Base-by-base conservation (phyloP, 2,888 invertebrate species). In the Pterobdella sp. region DNA sequence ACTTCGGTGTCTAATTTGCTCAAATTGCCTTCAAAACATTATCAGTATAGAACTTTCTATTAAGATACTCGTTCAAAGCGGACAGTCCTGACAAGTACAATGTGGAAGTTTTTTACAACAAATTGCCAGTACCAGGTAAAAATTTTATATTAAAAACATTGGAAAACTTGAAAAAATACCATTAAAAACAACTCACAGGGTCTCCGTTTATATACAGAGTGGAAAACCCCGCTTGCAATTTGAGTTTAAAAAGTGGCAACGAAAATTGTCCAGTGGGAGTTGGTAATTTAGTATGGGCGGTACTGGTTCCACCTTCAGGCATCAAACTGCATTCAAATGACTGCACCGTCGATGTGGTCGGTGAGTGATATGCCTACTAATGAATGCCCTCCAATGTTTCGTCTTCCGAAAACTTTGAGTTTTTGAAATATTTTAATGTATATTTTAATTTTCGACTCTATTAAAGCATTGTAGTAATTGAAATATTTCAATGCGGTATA, bases 141-240 rank as follows among this genome's bases (percentile, higher is more conserved):
- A 14, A 22, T 42, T 42, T 42, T 42, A 7, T 14, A 42, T 22
- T 42, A 42, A 42, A 42, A 14, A 22, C 49, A 42, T 42, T 42
- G 10, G 22, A 42, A 42, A 42, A 14, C 7, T 42, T 7, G 7
- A 42, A 42, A 14, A 7, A 42, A 1, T 36, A 26, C 26, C n/a
- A 26, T 14, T 37, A 37, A 29, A 32, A 49, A 3, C 32, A 0
- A n/a, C 29, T 22, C 49, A 32, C 69, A 74, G 74, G 69, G 32
- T 63, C 69, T 63, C 74, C 74, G 26, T 52, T 74, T n/a, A 66
- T 66, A 0, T 74, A 72, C 52, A 36, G 71, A 29, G 72, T 74
- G 22, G 71, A 73, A 10, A 74, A 74, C 63, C 74, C 74, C 10
- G 74, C 74, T 31, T 64, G 66, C 29, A 63, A 73, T 29, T 35